Evolutionary conservation across 2,888 invertebrate species (phyloP).

Genomic region (Nemotelus nigrinus): DNA sequence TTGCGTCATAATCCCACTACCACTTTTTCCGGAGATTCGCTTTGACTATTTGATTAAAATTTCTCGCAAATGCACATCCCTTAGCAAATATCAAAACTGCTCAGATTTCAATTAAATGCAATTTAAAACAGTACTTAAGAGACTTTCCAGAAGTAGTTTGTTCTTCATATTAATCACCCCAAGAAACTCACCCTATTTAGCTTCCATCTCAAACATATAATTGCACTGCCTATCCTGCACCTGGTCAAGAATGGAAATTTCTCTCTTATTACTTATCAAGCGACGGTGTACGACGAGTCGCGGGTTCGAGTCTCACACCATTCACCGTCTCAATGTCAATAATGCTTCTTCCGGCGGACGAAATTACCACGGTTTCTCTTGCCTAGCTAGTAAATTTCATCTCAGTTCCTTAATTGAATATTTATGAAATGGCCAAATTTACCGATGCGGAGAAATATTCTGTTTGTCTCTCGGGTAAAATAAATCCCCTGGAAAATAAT

Average conservation of each 20-base stretch:
- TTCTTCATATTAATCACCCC: not conserved
- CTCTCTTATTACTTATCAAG: not conserved
- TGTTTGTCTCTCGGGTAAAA: conserved; percentile 25
- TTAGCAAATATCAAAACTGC: not conserved
- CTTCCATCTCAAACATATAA: not conserved
- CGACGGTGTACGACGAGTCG: not conserved
- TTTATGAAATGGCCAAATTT: conserved; percentile 35
- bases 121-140: conserved; percentile 1
- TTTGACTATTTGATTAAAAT: not conserved
- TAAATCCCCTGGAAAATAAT: conserved; percentile 32
- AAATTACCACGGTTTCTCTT: not conserved
- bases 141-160: not conserved
- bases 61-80: not conserved
- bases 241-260: conserved; percentile 8
- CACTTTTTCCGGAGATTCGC: not conserved
- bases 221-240: not conserved
- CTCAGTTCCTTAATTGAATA: conserved; percentile 22
- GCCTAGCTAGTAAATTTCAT: not conserved
- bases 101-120: conserved; percentile 33
- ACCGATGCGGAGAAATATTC: conserved; percentile 14
- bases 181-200: not conserved
- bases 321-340: conserved; percentile 4
- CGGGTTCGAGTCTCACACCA: not conserved
- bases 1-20: not conserved
- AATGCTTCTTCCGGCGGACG: not conserved